Conservation (phyloP, 2,888 invertebrate genomes). For the Nebria salina region DNA sequence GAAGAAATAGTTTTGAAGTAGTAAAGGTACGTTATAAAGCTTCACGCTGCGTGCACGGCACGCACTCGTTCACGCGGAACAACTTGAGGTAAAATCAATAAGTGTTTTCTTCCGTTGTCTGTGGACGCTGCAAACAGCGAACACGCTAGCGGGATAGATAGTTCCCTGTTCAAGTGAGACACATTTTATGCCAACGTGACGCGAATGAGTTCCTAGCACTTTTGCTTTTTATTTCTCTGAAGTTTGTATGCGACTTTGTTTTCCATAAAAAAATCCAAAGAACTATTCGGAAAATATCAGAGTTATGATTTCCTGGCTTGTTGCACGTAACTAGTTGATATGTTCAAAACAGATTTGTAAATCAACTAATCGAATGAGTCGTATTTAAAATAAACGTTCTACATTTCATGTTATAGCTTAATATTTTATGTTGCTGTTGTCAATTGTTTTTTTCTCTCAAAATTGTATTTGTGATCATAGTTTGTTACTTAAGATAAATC, state of each 20-base stretch:
- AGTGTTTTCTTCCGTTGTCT: slow-evolving; percentile 19
- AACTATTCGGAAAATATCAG: not conserved
- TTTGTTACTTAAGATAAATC: too few species aligned
- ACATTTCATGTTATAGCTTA: too few species aligned
- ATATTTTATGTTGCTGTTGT: too few species aligned
- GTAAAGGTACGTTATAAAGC: not conserved
- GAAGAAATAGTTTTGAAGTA: slow-evolving; percentile 1
- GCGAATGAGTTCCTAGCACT: slow-evolving; percentile 35
- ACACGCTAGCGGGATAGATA: slow-evolving; percentile 8
- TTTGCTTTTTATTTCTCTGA: slow-evolving; percentile 34
- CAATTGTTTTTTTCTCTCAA: too few species aligned
- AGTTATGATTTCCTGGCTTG: too few species aligned
- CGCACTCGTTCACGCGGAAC: slow-evolving; percentile 17
- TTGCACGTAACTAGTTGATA: too few species aligned
- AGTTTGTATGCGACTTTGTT: slow-evolving; percentile 17
- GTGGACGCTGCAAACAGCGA: not conserved
- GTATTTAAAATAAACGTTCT: too few species aligned
- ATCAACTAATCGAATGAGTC: too few species aligned
- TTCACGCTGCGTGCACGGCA: slow-evolving; percentile 10
- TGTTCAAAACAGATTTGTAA: too few species aligned
- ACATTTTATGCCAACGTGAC: slow-evolving; percentile 41
- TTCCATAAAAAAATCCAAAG: not conserved
- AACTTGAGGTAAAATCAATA: slow-evolving; percentile 44
- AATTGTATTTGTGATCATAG: too few species aligned
- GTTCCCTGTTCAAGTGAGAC: slow-evolving; percentile 42